A percentile compares a stretch with the other conserved stretches of the same genome.
Evolutionary conservation across 1,140 invertebrate species (phyloP).

Genomic region (Arctopsyche grandis): DNA sequence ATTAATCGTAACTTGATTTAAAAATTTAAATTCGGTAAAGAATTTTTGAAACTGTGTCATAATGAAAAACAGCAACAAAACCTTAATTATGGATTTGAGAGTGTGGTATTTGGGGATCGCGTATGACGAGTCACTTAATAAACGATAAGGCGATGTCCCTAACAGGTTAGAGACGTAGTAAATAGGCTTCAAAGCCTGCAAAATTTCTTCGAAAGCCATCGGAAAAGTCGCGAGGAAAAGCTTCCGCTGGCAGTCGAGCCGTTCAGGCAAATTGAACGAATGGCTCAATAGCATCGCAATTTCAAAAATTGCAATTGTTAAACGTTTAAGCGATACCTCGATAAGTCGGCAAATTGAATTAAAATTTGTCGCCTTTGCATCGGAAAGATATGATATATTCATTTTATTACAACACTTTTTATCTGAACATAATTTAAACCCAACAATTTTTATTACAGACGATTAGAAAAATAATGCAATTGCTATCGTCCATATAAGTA

Average conservation of each 20-base stretch:
- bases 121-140: not conserved
- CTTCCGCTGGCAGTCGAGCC: not conserved
- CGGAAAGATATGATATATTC: too few relatives aligned
- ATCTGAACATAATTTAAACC: too few relatives aligned
- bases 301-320: too few relatives aligned
- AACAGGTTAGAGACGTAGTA: not conserved
- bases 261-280: not conserved
- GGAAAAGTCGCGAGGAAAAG: not conserved
- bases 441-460: too few relatives aligned
- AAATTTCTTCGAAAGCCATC: not conserved
- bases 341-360: too few relatives aligned
- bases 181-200: not conserved
- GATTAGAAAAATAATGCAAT: too few relatives aligned
- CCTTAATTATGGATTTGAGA: not conserved
- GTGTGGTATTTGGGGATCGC: not conserved
- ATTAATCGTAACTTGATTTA: not conserved
- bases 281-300: too few relatives aligned
- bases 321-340: too few relatives aligned
- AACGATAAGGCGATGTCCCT: not conserved
- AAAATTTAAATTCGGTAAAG: not conserved
- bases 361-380: too few relatives aligned
- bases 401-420: too few relatives aligned
- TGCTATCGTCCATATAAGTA: too few relatives aligned
- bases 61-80: not conserved
- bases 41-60: not conserved